Base-by-base conservation (phyloP, 2,888 invertebrate species). In the Plagodis dolabraria region DNA sequence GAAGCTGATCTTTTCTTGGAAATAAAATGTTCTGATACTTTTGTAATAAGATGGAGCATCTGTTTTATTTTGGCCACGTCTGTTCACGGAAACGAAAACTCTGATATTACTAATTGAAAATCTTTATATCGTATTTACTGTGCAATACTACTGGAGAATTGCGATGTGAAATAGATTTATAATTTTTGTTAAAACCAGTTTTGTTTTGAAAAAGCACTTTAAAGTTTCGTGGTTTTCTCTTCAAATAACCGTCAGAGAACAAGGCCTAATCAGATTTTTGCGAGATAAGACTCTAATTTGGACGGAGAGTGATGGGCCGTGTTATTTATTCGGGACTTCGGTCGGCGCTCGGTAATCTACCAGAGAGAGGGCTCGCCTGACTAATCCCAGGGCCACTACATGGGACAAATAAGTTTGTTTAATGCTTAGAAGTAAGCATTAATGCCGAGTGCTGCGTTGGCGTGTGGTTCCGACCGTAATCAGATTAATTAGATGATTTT, bases 401-500 rank as follows among this genome's bases (percentile, higher is more conserved):
- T 77, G 80, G 82, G 82, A 83, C 85, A 84, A 87, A 86, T 85
- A 87, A 86, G 83, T 86, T 86, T 82, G 79, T 85, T 85, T 85
- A 87, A 84, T 87, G 82, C 80, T 83, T 76, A 82, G 85, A 82
- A 85, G 82, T 85, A 82, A 85, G 86, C 81, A 88, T 89, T 87
- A 88, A 81, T 83, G 78, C 76, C 71, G 83, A 86, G 85, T 82
- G 84, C 83, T 83, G 82, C 82, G 79, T 80, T 65, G 75, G 83
- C 75, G 83, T 83, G 76, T 78, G 83, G 83, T 85, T 83, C 79
- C 80, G 72, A 79, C 79, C 79, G 82, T 91, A 89, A 92, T 88
- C 87, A 89, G 88, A 91, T 92, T 91, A 92, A 92, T 91, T 89
- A 89, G 85, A 87, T 82, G 87, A 91, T 91, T 92, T 89, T 85